Base-by-base conservation (phyloP, 2,888 invertebrate species). In the Zaprionus bogoriensis region DNA sequence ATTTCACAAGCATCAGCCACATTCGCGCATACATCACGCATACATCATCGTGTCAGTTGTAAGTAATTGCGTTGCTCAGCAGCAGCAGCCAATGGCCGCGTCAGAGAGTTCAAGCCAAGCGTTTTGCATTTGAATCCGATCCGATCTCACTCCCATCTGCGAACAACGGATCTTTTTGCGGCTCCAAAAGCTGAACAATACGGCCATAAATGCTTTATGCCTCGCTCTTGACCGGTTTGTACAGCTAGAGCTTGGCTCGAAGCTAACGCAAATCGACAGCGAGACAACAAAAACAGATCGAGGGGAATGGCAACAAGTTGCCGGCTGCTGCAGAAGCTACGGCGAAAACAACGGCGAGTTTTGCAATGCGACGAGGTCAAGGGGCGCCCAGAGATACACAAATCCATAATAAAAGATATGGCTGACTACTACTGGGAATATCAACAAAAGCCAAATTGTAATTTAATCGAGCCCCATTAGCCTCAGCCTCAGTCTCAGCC, bases 191-290 rank as follows among this genome's bases (percentile, higher is more conserved):
- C 76, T 46, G 30, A 64, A 57, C 58, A 72, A 76, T 72, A 71
- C 46, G 57, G 10, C 52, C 46, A 65, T 74, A 66, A 72, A 72
- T 62, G 63, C 61, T 63, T 67, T 68, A 68, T 79, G 76, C 47
- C 44, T 25, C 54, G 86, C 71, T 86, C 80, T 80, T 80, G 86
- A 86, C 80, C 84, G 80, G 80, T 86, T 80, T 80, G 64, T 80
- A 79, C 79, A 79, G 77, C 86, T 76, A 85, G 10, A 38, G 28
- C 51, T 39, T n/a, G n/a, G 45, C 41, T 41, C 50, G 44, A 28
- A 30, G 25, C 39, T 52, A 53, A 64, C 42, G 52, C 12, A 44
- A 22, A 36, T 36, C 14, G 14, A 3, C 45, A 50, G n/a, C n/a
- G 46, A 52, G 22, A 52, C 47, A 47, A 28, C 47, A 46, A 47